Evolutionary conservation across 2,113 vertebrate species (phyloP).

Genomic region (Podiceps cristatus): DNA sequence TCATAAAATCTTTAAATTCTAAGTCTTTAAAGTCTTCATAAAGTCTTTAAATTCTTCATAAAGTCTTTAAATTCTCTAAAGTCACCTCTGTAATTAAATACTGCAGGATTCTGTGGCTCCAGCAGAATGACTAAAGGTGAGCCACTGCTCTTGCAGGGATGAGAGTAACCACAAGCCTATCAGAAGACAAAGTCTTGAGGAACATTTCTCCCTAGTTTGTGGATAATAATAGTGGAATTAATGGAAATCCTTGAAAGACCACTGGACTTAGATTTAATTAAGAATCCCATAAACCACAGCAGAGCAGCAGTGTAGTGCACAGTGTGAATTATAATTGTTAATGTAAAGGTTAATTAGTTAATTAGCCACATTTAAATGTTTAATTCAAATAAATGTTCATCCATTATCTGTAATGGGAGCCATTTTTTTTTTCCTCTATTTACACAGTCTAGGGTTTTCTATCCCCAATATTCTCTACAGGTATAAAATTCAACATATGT

Average conservation of each 20-base stretch:
- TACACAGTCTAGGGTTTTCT: neutral
- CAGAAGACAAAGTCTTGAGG: neutral
- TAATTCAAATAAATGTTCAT: conserved; percentile 72
- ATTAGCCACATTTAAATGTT: conserved; percentile 75
- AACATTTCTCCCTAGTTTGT: neutral
- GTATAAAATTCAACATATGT: neutral
- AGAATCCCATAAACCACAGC: conserved; percentile 55
- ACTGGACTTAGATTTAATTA: conserved; percentile 71
- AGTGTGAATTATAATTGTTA: conserved; percentile 74
- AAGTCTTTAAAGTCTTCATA: neutral
- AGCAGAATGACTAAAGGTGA: neutral
- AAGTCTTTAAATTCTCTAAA: neutral
- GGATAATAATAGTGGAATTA: conserved; percentile 29
- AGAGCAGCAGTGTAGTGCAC: conserved; percentile 49
- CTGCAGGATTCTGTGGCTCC: neutral
- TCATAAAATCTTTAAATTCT: neutral
- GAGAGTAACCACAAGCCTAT: neutral
- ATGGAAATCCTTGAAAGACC: conserved; percentile 35
- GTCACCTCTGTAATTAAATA: neutral
- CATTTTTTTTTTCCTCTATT: conserved; percentile 50
- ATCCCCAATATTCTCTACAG: neutral
- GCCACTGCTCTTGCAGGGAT: neutral
- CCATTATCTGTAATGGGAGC: conserved; percentile 16
- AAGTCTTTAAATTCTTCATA: neutral
- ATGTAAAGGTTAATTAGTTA: conserved; percentile 78